Conservation (phyloP, 1,140 invertebrate species). For the Phymorhynchus buccinoides region DNA sequence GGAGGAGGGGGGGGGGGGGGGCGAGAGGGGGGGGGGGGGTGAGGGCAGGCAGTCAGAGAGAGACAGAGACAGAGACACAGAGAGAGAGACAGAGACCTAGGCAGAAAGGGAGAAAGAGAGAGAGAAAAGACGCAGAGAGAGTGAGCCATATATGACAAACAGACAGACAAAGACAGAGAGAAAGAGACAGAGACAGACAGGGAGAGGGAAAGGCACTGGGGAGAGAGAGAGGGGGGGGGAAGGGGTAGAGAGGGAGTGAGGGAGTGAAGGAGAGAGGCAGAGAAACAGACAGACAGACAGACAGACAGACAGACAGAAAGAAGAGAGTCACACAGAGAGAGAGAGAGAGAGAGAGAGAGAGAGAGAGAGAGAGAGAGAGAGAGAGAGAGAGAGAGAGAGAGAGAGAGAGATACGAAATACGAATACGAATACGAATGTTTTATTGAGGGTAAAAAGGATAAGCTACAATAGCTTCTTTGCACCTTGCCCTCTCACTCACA, state of each 20-base stretch:
- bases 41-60: neutral
- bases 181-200: neutral
- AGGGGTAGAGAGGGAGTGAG: no score
- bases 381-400: neutral
- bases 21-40: neutral
- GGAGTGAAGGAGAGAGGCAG: neutral
- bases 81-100: neutral
- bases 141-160: no score
- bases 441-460: no score
- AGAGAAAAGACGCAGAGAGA: neutral
- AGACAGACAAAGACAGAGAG: neutral
- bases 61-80: neutral
- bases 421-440: no score
- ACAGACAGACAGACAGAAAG: no score
- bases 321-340: neutral
- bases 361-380: neutral
- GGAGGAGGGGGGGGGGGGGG: neutral
- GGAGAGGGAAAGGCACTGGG: neutral
- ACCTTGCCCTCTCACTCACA: no score
- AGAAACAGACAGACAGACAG: neutral
- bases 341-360: neutral
- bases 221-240: neutral
- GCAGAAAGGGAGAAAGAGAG: constrained; percentile 5
- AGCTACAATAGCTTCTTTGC: no score
- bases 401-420: no score